Evolutionary conservation across 2,888 invertebrate genomes (phyloP).

Genomic region (Cephus spinipes): DNA sequence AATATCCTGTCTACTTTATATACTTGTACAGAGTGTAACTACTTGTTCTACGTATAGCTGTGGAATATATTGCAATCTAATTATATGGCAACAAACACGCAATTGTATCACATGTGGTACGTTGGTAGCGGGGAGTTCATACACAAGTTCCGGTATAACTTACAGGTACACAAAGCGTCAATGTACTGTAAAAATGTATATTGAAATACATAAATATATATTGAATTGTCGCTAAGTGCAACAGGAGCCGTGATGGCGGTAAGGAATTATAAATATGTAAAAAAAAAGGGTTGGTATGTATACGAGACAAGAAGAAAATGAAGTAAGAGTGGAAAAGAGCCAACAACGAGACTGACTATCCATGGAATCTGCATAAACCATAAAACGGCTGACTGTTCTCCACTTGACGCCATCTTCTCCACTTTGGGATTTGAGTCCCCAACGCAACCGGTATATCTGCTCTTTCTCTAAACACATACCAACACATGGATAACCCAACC

Average conservation of each 20-base stretch:
- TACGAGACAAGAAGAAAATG: neutral
- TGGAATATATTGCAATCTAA: neutral
- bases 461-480: conserved; percentile 1
- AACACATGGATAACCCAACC: neutral
- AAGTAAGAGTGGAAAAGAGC: neutral
- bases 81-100: neutral
- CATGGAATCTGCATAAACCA: conserved; percentile 9
- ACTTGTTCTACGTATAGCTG: neutral
- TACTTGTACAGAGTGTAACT: neutral
- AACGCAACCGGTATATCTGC: conserved; percentile 7
- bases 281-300: neutral
- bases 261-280: neutral
- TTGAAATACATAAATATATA: neutral
- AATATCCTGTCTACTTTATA: neutral
- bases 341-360: neutral
- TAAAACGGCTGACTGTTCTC: conserved; percentile 13
- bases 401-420: conserved; percentile 12
- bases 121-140: neutral
- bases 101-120: neutral
- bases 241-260: neutral
- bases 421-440: conserved; percentile 6
- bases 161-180: neutral
- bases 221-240: neutral
- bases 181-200: neutral
- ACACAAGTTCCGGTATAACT: neutral